Base-by-base conservation (phyloP, 2,888 invertebrate genomes). In the Drosophila formosana region DNA sequence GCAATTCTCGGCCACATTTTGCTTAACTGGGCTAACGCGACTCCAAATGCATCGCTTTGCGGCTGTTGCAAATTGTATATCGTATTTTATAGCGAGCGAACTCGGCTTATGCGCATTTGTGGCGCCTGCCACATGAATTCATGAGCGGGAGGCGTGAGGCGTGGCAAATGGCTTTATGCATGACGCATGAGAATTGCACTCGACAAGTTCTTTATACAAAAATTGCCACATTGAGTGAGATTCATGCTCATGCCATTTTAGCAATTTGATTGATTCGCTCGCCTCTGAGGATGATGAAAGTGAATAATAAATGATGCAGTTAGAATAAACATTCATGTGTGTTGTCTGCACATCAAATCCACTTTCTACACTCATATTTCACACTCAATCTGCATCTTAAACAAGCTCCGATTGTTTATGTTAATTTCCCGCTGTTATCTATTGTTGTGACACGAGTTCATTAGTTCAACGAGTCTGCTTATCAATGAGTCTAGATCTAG, bases 111-210 rank as follows among this genome's bases (percentile, higher is more conserved):
- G 32, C 53, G 30, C n/a, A 23, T 64, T 64, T 60, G 41, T 55
- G 64, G 60, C 55, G 72, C 49, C 55, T 53, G 55, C 37, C 32
- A 23, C 39, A 45, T 61, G 41, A 61, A 28, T 23, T 18, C 18
- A 18, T 39, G 37, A 25, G 8, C 3, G 43, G 7, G 2, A 39
- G 5, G 39, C 23, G 50, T 1, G 18, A 18, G 80, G 83, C 69
- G 77, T 66, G 79, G 62, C 63, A 50, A 46, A 52, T 57, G 58
- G 26, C 55, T 70, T 72, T 75, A 61, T 67, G 86, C 77, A 86
- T 83, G 84, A 83, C 86, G 75, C 82, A 88, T 74, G 58, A 45
- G 66, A 73, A 49, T 70, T 71, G 39, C 39, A 13, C 39, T 39
- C 39, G 13, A 39, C n/a, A 7, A 32, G 32, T 32, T 7, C 32